Base-by-base conservation (phyloP, 2,888 invertebrate genomes). In the Macrosiphum euphorbiae region DNA sequence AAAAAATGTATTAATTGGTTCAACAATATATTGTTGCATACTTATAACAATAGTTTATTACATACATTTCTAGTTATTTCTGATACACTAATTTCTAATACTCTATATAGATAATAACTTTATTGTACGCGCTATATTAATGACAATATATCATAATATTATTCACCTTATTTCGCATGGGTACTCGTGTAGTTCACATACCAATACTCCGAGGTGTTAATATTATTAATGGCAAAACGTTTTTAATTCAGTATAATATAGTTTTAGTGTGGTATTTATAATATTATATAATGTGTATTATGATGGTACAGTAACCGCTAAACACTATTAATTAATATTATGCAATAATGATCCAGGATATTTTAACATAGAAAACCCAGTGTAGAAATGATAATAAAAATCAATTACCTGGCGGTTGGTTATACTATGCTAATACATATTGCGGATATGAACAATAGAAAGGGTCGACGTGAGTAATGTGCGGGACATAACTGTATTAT, bases 371-470 rank as follows among this genome's bases (percentile, higher is more conserved):
- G 47, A 50, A 28, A 50, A 44, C 86, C 28, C 28, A 28, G 7
- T 26, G 47, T 35, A n/a, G 52, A 44, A 50, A 90, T 41, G 52
- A 78, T 78, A 78, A 41, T 90, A 78, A 90, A 90, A 90, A 90
- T 90, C 78, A 90, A 78, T 78, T 90, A 90, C 78, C 90, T 52
- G 11, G n/a, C n/a, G 1, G 90, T 35, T 35, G 26, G 52, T 78
- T 8, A 78, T 35, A 78, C 52, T 35, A 50, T 50, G 35, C n/a
- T 50, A 35, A 78, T 78, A 41, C 78, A 52, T 41, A 28, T 61
- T 28, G 89, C 67, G 13, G 7, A 7, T 8, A n/a, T 35, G 24
- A 67, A 90, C 67, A 50, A 90, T n/a, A 78, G 20, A 78, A 78
- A 78, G 78, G 78, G 35, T 78, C 35, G 35, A 78, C 2, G 35